These are phyloP conservation scores for Aphelinus certus DNA, from an alignment of 1,140 invertebrate species.

Conservation along the genomic window DNA sequence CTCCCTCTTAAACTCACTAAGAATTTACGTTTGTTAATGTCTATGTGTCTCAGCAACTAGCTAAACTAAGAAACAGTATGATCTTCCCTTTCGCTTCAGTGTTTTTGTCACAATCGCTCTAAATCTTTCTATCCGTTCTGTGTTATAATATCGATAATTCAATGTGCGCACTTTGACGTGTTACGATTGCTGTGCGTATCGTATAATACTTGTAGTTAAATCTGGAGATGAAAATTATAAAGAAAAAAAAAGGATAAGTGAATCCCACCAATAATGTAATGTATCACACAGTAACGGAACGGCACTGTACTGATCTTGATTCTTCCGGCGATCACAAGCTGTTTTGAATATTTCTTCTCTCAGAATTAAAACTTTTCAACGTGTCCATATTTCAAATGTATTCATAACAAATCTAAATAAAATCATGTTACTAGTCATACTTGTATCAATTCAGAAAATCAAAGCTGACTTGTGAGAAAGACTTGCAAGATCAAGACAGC, in stretches of 20 bases:
- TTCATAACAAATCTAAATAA: too few species aligned
- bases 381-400: too few species aligned
- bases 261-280: slow-evolving; percentile 13
- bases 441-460: not conserved
- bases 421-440: too few species aligned
- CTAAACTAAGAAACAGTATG: slow-evolving; percentile 48
- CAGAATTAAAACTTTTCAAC: too few species aligned
- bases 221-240: slow-evolving; percentile 52
- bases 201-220: slow-evolving; percentile 48
- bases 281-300: slow-evolving; percentile 31
- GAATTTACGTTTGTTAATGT: slow-evolving; percentile 33
- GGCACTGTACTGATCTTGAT: not conserved
- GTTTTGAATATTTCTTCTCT: too few species aligned
- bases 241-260: slow-evolving; percentile 45
- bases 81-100: slow-evolving; percentile 29
- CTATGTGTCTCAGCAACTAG: slow-evolving; percentile 50
- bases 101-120: slow-evolving; percentile 1
- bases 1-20: slow-evolving; percentile 42
- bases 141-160: slow-evolving; percentile 13
- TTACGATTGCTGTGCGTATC: slow-evolving; percentile 32
- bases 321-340: slow-evolving; percentile 9
- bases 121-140: slow-evolving; percentile 32
- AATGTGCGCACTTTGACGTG: slow-evolving; percentile 30
- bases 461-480: not conserved
- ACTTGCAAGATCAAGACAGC: not conserved